Evolutionary conservation across 2,888 invertebrate genomes (phyloP), one percentile per base, ranked within the genome.

Genomic region (Troides oblongomaculatus): DNA sequence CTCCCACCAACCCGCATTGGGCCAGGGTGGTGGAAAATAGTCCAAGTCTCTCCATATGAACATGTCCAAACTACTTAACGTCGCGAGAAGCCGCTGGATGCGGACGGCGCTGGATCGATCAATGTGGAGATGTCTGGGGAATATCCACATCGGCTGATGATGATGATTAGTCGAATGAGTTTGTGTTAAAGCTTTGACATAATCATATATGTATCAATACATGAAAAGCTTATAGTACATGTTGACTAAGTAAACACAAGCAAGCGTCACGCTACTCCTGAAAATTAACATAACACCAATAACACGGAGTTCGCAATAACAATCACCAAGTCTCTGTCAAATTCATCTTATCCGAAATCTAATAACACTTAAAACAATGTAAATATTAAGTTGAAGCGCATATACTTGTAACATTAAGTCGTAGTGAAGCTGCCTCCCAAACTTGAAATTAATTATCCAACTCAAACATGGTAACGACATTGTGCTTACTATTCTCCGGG

Each of bases 331-430:
- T 36, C 62, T 59, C 39, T 63, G 63, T 63, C 59, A 60, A 53
- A n/a, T 60, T 66, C 25, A 36, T 63, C 53, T 30, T 50, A 46
- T 36, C 53, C 62, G 25, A 50, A 58, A 66, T 70, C 36, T 66
- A 63, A 70, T 66, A 63, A 66, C 43, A 62, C 23, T 70, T 66
- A 60, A 39, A 56, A 57, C 59, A 66, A 63, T 62, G 62, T 66
- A 70, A 70, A 63, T 50, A 69, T 58, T 14, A 53, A 60, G 58
- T 70, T 21, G 66, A 62, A 63, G 46, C 53, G 53, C 64, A 43
- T 65, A 46, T 61, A 39, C 43, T 39, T 17, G 25, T 12, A 56
- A 46, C 21, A 69, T 65, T 62, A 56, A 66, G 50, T 53, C 61
- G 30, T 56, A 61, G 53, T 56, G 25, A 39, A 50, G 50, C 66